Evolutionary conservation across 2,113 vertebrate species (phyloP), one percentile per base, ranked within the genome.

Genomic region (Vidua macroura): DNA sequence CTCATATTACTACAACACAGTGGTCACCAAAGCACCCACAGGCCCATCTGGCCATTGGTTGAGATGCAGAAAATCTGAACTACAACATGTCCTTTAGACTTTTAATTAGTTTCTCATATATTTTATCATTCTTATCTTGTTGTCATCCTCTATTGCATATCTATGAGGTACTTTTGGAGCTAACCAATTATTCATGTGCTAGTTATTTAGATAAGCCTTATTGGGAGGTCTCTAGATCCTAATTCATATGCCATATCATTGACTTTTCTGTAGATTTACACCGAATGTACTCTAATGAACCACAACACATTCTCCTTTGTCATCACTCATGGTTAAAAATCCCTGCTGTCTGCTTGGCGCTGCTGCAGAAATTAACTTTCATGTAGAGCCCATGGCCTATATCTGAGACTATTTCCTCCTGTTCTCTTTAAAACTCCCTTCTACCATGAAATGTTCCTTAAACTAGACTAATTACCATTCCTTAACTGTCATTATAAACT

Each of bases 31-130:
- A 51, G 13, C 39, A 35, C 16, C 11, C 6, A 10, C 1, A 11
- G 16, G 4, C 9, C 11, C 11, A 15, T 15, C 13, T 37, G 39
- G 14, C 15, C 28, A 28, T 6, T 1, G 2, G 28, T 0, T 89
- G 58, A 83, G 74, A 77, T 43, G 13, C 10, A 68, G 58, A 20
- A 83, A 83, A 80, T 10, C 14, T 30, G 72, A 80, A 51, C 22
- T 59, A 28, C 11, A 59, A 6, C 14, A 24, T 17, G 19, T 4
- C 3, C 27, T 72, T 86, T 67, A 53, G 15, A 21, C 14, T 88
- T 91, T 55, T 28, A 81, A 37, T 43, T 72, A 51, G 3, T 43
- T 83, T 27, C 17, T 83, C 35, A 25, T 27, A 11, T 24, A 17
- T 49, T 67, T 13, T 10, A n/a, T 37, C 11, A 49, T 59, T 77